Conservation (phyloP, 2,888 invertebrate genomes). For the Phorcus lineatus region DNA sequence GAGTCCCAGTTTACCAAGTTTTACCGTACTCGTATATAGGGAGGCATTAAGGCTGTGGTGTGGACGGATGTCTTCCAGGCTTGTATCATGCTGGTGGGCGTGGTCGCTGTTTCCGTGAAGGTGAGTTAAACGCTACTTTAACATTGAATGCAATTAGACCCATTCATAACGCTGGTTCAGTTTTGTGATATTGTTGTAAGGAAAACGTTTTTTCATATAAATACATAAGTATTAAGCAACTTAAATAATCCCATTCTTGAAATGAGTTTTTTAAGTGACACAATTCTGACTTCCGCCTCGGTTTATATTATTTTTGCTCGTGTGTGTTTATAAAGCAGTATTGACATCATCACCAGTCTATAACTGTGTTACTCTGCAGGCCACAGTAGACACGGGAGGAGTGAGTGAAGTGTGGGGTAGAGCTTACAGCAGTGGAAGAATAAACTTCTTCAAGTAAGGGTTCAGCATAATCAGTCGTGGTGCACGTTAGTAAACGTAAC, state of each 20-base stretch:
- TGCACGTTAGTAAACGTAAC: neutral
- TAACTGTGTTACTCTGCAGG: neutral
- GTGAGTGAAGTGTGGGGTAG: neutral
- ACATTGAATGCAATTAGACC: neutral
- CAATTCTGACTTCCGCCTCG: too few species aligned
- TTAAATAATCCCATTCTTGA: too few species aligned
- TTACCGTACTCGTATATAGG: neutral
- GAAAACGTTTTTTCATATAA: too few species aligned
- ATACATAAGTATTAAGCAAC: too few species aligned
- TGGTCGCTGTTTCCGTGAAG: conserved; percentile 31
- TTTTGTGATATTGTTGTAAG: too few species aligned
- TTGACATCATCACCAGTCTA: too few species aligned
- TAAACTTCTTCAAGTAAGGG: neutral
- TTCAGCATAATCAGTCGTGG: too few species aligned
- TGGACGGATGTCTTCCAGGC: conserved; percentile 45
- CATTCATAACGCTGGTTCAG: too few species aligned
- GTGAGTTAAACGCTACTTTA: neutral
- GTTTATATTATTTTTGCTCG: too few species aligned
- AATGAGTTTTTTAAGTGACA: too few species aligned
- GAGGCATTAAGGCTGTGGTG: conserved; percentile 39
- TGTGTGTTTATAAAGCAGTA: too few species aligned
- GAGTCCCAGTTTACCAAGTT: too few species aligned
- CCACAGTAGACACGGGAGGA: neutral
- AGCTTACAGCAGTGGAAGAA: neutral
- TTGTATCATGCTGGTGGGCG: conserved; percentile 36